A percentile compares a stretch with the other conserved stretches of the same genome.
Conservation (phyloP, 2,888 invertebrate species). For the Sicus ferrugineus region DNA sequence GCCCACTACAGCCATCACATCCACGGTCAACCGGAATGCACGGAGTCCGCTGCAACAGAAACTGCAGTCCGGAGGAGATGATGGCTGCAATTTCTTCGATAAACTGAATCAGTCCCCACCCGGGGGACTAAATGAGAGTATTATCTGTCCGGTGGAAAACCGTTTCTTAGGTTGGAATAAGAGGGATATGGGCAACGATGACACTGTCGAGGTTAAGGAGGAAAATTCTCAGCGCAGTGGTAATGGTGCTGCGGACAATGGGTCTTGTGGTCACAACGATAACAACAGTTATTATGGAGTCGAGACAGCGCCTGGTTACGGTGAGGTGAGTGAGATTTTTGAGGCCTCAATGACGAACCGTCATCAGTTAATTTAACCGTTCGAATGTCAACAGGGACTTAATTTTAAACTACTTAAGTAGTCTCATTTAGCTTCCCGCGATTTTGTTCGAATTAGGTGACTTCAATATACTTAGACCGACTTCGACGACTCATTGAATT, state of each 20-base stretch:
- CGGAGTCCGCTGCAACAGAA: constrained; percentile 53
- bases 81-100: constrained; percentile 81
- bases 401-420: too few relatives aligned
- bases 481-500: background rate
- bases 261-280: constrained; percentile 51
- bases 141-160: constrained; percentile 80
- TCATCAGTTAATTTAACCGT: too few relatives aligned
- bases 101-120: constrained; percentile 77
- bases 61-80: constrained; percentile 24
- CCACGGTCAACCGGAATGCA: constrained; percentile 48
- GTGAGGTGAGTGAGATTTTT: constrained; percentile 61
- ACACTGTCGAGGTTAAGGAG: constrained; percentile 21
- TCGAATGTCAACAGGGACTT: too few relatives aligned
- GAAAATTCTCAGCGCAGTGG: constrained; percentile 20
- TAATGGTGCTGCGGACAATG: constrained; percentile 37
- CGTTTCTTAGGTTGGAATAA: constrained; percentile 84
- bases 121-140: constrained; percentile 72
- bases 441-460: too few relatives aligned
- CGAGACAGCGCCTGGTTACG: constrained; percentile 67
- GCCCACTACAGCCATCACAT: constrained; percentile 52
- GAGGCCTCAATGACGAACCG: too few relatives aligned
- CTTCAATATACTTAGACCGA: too few relatives aligned
- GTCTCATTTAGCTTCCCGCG: too few relatives aligned
- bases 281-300: constrained; percentile 65
- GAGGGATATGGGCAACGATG: constrained; percentile 64